phyloP scores from a whole-genome alignment of 2,113 vertebrate species.

The Camarhynchus parvulus region DNA sequence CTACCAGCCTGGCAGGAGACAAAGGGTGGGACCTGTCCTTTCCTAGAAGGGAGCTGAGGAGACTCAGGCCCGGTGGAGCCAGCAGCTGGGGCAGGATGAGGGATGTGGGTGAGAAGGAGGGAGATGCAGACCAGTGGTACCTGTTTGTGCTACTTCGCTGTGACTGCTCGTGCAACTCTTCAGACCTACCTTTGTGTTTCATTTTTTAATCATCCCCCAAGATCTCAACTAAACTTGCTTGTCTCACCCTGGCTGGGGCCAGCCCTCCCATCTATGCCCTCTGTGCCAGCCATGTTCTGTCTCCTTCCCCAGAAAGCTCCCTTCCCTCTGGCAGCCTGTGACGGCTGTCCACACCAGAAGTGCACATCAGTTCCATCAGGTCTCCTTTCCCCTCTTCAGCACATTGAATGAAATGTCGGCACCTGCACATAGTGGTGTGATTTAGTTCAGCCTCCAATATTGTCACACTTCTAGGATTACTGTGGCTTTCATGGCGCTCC shows the following conservation, averaged over 20 bases:
- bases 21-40: not conserved
- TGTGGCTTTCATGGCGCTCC: not conserved
- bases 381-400: not conserved
- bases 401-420: fast-evolving
- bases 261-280: not conserved
- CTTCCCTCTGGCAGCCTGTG: not conserved
- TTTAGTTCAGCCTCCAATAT: not conserved
- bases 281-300: not conserved
- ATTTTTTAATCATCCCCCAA: not conserved
- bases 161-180: not conserved
- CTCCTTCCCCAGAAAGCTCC: not conserved
- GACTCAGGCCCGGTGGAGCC: not conserved
- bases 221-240: not conserved
- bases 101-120: not conserved
- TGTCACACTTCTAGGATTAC: not conserved
- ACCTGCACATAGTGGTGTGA: not conserved
- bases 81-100: not conserved
- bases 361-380: not conserved
- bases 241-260: not conserved
- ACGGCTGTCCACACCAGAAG: not conserved
- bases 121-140: not conserved
- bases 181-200: not conserved
- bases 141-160: not conserved
- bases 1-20: not conserved
- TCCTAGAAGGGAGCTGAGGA: not conserved